Evolutionary conservation across 2,888 invertebrate genomes (phyloP).

Genomic region (Tetrapedia diversipes): DNA sequence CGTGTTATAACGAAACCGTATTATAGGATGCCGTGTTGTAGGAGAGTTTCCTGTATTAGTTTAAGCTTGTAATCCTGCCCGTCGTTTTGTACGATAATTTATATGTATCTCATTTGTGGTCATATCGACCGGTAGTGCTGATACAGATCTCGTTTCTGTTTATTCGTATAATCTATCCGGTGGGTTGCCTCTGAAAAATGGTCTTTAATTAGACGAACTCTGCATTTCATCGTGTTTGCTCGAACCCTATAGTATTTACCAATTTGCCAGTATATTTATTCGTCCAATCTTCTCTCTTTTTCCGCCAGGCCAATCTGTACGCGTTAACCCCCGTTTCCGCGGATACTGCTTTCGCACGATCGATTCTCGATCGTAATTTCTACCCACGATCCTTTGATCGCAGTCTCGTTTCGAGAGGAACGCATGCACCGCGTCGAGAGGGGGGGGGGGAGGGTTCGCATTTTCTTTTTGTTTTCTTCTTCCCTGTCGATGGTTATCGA

Average conservation of each 20-base stretch:
- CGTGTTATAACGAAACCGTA: too few relatives aligned
- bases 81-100: too few relatives aligned
- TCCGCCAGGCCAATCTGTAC: background rate
- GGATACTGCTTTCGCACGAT: slow-evolving; percentile 14
- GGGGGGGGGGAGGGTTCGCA: too few relatives aligned
- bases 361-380: slow-evolving; percentile 14
- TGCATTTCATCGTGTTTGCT: background rate
- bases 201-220: slow-evolving; percentile 13
- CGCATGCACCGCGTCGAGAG: too few relatives aligned
- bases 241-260: background rate
- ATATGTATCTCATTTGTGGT: too few relatives aligned
- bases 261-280: slow-evolving; percentile 13
- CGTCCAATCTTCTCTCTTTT: background rate
- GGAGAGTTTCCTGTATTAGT: too few relatives aligned
- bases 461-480: background rate
- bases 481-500: slow-evolving; percentile 3
- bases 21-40: too few relatives aligned
- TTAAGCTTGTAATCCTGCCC: too few relatives aligned
- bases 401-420: slow-evolving; percentile 2
- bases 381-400: slow-evolving; percentile 12
- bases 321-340: slow-evolving; percentile 12
- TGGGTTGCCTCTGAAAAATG: background rate
- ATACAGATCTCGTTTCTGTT: slow-evolving; percentile 19
- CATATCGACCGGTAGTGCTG: too few relatives aligned
- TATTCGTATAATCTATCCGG: slow-evolving; percentile 9